These are phyloP conservation scores for Ptychoptera contaminata DNA, from an alignment of 2,888 invertebrate species.

Conservation along the genomic window DNA sequence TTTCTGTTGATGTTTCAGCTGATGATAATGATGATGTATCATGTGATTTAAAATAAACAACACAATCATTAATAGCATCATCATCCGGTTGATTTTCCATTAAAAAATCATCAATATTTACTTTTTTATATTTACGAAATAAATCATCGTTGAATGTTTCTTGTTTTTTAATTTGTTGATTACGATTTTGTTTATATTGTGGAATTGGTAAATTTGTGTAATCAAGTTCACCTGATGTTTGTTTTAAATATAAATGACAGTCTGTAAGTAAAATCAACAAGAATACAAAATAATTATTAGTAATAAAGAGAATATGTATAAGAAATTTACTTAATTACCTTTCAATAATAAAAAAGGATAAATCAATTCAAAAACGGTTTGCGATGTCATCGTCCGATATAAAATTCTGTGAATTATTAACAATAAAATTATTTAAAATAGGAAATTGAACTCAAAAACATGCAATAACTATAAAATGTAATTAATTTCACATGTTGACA, in stretches of 20 bases:
- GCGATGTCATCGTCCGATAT: conserved; percentile 4
- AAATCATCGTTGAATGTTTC: no score
- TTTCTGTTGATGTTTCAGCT: no score
- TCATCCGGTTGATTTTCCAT: no score
- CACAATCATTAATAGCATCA: conserved; percentile 15
- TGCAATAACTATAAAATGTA: no score
- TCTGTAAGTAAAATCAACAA: conserved; percentile 13
- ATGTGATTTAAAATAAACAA: conserved; percentile 18
- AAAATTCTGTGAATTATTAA: conserved; percentile 5
- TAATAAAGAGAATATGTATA: not conserved
- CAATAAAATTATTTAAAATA: not conserved
- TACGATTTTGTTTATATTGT: not conserved
- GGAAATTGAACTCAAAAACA: no score
- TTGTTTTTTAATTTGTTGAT: no score
- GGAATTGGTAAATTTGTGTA: conserved; percentile 18
- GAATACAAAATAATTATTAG: not conserved
- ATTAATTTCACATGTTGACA: no score
- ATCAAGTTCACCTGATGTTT: conserved; percentile 19
- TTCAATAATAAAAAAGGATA: conserved; percentile 3
- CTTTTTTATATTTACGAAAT: no score
- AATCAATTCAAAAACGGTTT: conserved; percentile 4
- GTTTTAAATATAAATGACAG: conserved; percentile 20
- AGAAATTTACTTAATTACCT: not conserved
- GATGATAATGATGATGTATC: no score
- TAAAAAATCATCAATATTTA: no score